A percentile compares a stretch with the other conserved stretches of the same genome.
phyloP scores from a whole-genome alignment of 2,888 invertebrate species.

The Brachynemurus nebulosus region DNA sequence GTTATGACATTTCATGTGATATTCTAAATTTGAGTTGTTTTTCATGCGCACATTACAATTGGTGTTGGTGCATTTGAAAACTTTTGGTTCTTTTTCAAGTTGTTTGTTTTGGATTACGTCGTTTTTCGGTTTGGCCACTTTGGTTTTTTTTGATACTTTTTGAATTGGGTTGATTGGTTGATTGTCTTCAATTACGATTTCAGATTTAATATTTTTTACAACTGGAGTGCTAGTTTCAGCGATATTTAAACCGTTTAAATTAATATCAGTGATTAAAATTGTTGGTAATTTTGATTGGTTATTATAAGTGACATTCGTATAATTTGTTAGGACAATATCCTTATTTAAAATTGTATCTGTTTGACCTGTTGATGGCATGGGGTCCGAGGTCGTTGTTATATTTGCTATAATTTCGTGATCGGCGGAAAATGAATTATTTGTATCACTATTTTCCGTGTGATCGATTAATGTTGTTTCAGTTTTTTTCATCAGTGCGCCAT shows the following conservation, averaged over 20 bases:
- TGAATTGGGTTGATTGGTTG: conserved; percentile 22
- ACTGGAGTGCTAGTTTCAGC: too few species aligned
- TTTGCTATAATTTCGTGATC: too few species aligned
- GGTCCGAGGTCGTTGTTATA: too few species aligned
- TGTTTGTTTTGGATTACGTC: not conserved
- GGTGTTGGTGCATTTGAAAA: conserved; percentile 36
- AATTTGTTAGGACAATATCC: too few species aligned
- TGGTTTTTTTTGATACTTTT: conserved; percentile 26
- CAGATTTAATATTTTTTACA: not conserved
- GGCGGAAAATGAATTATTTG: not conserved
- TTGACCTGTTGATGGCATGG: too few species aligned
- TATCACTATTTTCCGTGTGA: too few species aligned
- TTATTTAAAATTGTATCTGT: too few species aligned
- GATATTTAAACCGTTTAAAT: too few species aligned
- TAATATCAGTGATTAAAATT: not conserved
- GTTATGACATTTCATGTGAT: conserved; percentile 49
- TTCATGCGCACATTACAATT: conserved; percentile 43
- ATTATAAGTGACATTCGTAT: not conserved
- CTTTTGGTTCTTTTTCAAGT: conserved; percentile 12
- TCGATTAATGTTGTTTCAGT: too few species aligned
- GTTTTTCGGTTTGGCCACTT: conserved; percentile 21
- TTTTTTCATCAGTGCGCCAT: too few species aligned
- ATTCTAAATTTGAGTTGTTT: conserved; percentile 42
- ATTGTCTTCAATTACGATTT: not conserved
- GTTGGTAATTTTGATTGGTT: not conserved